Conservation (phyloP, 2,113 vertebrate genomes). For the Oxygymnocypris stewartii region DNA sequence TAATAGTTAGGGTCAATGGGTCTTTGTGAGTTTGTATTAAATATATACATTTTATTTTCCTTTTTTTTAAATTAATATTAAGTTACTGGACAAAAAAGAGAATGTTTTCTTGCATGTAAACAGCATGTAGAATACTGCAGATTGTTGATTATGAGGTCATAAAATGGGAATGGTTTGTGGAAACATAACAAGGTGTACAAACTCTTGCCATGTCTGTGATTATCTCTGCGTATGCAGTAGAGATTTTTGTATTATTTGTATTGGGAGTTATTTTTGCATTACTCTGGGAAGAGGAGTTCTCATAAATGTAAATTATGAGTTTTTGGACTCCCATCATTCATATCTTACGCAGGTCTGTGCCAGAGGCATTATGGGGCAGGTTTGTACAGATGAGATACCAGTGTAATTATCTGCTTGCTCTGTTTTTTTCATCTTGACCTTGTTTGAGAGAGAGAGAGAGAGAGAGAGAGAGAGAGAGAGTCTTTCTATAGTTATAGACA, state of each 20-base stretch:
- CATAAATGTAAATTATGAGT: constrained; percentile 14
- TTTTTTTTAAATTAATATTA: background rate
- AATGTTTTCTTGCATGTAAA: background rate
- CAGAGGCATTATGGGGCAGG: constrained; percentile 23
- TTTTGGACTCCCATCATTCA: constrained; percentile 21
- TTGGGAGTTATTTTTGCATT: constrained; percentile 7
- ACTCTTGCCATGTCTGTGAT: background rate
- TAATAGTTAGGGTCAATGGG: background rate
- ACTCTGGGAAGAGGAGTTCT: background rate
- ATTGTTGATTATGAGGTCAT: background rate
- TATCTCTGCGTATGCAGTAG: background rate
- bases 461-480: background rate
- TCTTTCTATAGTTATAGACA: background rate
- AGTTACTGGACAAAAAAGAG: background rate
- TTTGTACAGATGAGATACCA: constrained; percentile 53
- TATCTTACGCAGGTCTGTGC: background rate
- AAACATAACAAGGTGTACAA: background rate
- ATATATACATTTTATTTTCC: background rate
- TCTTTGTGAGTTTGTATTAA: background rate
- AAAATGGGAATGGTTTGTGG: background rate
- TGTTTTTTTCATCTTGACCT: fast-evolving
- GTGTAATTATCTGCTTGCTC: constrained; percentile 1
- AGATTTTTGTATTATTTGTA: constrained; percentile 1
- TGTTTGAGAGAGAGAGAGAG: constrained; percentile 12
- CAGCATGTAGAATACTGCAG: background rate